A percentile compares a stretch with the other conserved stretches of the same genome.
phyloP scores from a whole-genome alignment of 2,888 invertebrate species.

The Troglohyphantes excavatus region DNA sequence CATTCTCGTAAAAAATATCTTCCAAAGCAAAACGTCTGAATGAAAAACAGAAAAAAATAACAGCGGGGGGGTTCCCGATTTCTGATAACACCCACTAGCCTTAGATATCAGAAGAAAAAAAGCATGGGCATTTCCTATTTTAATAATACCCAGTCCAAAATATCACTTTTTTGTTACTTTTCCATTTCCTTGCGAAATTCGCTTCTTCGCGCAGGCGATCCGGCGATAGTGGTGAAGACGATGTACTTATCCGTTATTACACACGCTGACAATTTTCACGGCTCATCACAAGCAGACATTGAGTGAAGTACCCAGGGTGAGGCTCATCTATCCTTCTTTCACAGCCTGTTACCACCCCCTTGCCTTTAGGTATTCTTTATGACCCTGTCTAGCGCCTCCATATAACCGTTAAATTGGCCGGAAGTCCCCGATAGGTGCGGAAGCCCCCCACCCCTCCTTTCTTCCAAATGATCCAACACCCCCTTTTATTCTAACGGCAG shows the following conservation, averaged over 20 bases:
- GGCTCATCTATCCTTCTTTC: conserved; percentile 59
- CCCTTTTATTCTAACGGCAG: conserved; percentile 49
- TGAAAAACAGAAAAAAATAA: conserved; percentile 18
- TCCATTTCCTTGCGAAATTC: conserved; percentile 29
- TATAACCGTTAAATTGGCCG: conserved; percentile 68
- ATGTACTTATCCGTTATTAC: conserved; percentile 71
- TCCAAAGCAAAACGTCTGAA: no score
- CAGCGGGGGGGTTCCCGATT: conserved; percentile 19
- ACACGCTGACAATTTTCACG: conserved; percentile 69
- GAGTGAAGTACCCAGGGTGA: conserved; percentile 39
- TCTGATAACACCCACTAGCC: conserved; percentile 48
- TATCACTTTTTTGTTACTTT: background rate
- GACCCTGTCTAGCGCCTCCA: conserved; percentile 59
- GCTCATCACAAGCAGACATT: conserved; percentile 52
- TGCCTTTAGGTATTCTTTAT: conserved; percentile 62
- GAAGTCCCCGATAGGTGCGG: conserved; percentile 56
- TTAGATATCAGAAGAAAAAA: conserved; percentile 28
- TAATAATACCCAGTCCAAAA: conserved; percentile 15
- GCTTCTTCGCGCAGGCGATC: conserved; percentile 34
- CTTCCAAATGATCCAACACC: conserved; percentile 28
- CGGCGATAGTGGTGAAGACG: conserved; percentile 46
- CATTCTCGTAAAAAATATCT: conserved; percentile 1
- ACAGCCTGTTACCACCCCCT: conserved; percentile 31
- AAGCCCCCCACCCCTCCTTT: background rate
- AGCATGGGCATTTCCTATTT: conserved; percentile 56